Evolutionary conservation across 2,888 invertebrate genomes (phyloP).

Genomic region (Spisula solida): DNA sequence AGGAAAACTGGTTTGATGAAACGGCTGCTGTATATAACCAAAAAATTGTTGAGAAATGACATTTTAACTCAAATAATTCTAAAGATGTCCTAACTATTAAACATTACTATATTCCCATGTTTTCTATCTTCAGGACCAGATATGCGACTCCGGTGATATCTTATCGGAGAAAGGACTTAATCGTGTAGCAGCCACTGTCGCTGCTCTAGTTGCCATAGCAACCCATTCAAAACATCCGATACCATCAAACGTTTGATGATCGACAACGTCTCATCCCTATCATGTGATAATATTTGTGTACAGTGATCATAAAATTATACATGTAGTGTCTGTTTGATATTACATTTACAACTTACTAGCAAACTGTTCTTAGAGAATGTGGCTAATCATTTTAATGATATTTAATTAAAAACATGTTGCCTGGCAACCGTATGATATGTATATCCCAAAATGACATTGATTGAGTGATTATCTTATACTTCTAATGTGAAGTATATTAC

Average conservation of each 20-base stretch:
- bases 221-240: conserved; percentile 75
- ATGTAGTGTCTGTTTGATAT: not conserved
- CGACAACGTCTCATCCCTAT: conserved; percentile 8
- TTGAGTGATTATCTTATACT: not conserved
- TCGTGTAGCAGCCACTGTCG: conserved; percentile 95
- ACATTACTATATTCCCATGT: not conserved
- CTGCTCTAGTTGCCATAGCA: conserved; percentile 91
- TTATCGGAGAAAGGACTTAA: conserved; percentile 94
- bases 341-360: not conserved
- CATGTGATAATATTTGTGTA: conserved; percentile 42
- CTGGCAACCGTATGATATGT: conserved; percentile 13
- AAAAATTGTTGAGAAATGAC: no score
- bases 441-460: not conserved
- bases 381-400: not conserved
- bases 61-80: no score
- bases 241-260: conserved; percentile 68
- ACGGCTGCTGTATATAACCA: no score
- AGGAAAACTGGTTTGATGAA: no score
- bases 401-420: conserved; percentile 17
- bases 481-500: not conserved
- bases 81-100: no score
- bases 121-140: conserved; percentile 91
- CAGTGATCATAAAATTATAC: not conserved
- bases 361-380: not conserved
- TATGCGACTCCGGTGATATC: conserved; percentile 97